Conservation (phyloP, 1,140 invertebrate species). For the Drosophila hydei region DNA sequence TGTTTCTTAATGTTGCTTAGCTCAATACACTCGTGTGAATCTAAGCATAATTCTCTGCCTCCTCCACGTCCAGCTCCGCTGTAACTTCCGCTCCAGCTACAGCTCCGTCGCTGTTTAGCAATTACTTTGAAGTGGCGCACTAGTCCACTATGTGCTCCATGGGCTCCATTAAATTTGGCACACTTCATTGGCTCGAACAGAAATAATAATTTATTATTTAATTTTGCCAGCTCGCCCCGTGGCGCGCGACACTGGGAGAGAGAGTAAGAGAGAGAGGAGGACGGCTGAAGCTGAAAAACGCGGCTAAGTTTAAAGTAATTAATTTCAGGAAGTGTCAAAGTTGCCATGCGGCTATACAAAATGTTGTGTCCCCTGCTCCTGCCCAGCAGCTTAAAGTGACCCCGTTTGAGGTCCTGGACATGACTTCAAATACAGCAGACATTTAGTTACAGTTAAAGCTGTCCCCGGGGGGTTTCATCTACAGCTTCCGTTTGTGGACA, state of each 20-base stretch:
- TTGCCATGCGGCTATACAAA: slow-evolving; percentile 63
- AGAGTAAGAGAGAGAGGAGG: background rate
- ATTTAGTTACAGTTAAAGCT: slow-evolving; percentile 7
- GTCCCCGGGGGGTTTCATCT: background rate
- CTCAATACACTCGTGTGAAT: slow-evolving; percentile 54
- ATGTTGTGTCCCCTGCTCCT: slow-evolving; percentile 36
- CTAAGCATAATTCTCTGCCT: background rate
- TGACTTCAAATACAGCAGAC: slow-evolving; percentile 12
- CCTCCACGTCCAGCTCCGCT: background rate
- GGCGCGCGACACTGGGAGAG: background rate
- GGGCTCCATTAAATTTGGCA: slow-evolving; percentile 76
- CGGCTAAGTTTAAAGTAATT: slow-evolving; percentile 74
- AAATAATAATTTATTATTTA: slow-evolving; percentile 82
- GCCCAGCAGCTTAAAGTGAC: slow-evolving; percentile 33
- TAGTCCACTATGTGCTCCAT: slow-evolving; percentile 68
- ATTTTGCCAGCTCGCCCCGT: slow-evolving; percentile 44
- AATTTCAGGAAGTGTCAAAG: slow-evolving; percentile 79
- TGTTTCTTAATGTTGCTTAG: slow-evolving; percentile 54
- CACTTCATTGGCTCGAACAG: slow-evolving; percentile 75
- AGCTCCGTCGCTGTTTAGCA: slow-evolving; percentile 40
- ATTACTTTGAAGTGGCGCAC: slow-evolving; percentile 79
- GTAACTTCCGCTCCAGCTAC: too few species aligned
- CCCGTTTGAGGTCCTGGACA: slow-evolving; percentile 11
- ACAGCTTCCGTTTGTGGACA: slow-evolving; percentile 31
- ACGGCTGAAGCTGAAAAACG: slow-evolving; percentile 19